A percentile compares a stretch with the other conserved stretches of the same genome.
phyloP scores from a whole-genome alignment of 2,888 invertebrate species.

The Hydrotaea diabolus region DNA sequence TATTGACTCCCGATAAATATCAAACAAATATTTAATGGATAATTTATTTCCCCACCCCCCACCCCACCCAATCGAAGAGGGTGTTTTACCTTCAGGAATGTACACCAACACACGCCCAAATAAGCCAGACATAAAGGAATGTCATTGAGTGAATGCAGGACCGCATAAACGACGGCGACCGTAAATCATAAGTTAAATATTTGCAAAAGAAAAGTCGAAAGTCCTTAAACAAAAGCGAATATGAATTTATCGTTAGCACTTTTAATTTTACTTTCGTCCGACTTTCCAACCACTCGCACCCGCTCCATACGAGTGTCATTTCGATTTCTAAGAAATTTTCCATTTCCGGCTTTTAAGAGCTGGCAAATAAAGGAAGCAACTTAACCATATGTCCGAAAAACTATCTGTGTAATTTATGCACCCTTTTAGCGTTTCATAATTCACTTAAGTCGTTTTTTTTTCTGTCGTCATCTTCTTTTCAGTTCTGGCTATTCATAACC shows the following conservation, averaged over 20 bases:
- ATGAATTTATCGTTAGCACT: neutral
- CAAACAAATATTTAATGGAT: slow-evolving; percentile 23
- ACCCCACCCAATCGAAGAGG: slow-evolving; percentile 12
- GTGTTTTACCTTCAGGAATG: slow-evolving; percentile 55
- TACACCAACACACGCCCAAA: slow-evolving; percentile 41
- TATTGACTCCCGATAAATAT: slow-evolving; percentile 56
- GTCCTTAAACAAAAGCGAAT: neutral
- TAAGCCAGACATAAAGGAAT: slow-evolving; percentile 58
- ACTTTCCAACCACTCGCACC: neutral
- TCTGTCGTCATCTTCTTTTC: slow-evolving; percentile 8
- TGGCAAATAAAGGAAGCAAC: slow-evolving; percentile 21
- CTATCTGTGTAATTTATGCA: slow-evolving; percentile 63
- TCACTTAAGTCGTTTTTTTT: slow-evolving; percentile 5
- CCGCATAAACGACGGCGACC: neutral
- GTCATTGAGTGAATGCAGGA: slow-evolving; percentile 21
- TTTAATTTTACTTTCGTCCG: slow-evolving; percentile 43
- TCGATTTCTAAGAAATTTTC: slow-evolving; percentile 38
- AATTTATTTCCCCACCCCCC: neutral
- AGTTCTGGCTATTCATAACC: slow-evolving; percentile 2
- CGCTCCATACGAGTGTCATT: neutral
- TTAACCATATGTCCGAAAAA: slow-evolving; percentile 55
- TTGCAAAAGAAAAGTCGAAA: slow-evolving; percentile 1
- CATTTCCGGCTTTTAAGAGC: slow-evolving; percentile 46
- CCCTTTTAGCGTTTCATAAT: slow-evolving; percentile 62
- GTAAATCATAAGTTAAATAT: slow-evolving; percentile 20